A percentile compares a stretch with the other conserved stretches of the same genome.
Conservation (phyloP, 1,140 invertebrate genomes). For the Drosophila melanogaster region DNA sequence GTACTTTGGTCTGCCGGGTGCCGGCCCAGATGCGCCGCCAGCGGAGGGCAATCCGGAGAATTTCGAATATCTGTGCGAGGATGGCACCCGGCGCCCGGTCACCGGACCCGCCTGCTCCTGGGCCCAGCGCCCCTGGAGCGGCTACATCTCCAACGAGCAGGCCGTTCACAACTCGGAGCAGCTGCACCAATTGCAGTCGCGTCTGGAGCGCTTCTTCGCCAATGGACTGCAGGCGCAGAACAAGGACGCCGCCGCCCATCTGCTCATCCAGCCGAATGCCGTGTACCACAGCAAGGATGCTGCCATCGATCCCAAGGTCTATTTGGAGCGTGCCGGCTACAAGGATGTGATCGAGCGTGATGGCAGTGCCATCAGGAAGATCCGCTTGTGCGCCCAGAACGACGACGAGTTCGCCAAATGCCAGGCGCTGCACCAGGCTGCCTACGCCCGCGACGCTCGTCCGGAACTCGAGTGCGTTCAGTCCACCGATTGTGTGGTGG, state of each 20-base stretch:
- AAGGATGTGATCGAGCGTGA: conserved; percentile 91
- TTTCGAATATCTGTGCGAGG: conserved; percentile 92
- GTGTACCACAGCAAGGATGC: conserved; percentile 87
- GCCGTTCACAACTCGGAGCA: conserved; percentile 85
- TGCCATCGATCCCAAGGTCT: conserved; percentile 87
- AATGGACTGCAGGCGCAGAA: conserved; percentile 76
- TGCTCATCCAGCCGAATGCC: conserved; percentile 86
- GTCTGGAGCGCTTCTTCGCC: conserved; percentile 76
- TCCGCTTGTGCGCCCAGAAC: conserved; percentile 88
- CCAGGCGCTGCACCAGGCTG: conserved; percentile 87
- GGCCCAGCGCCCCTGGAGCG: conserved; percentile 92
- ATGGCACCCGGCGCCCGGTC: conserved; percentile 89
- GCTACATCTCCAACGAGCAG: conserved; percentile 88
- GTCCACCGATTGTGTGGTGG: conserved; percentile 88
- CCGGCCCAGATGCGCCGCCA: conserved; percentile 12
- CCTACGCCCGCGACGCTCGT: conserved; percentile 90
- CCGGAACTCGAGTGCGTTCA: conserved; percentile 89
- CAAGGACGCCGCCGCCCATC: conserved; percentile 81
- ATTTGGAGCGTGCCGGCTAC: conserved; percentile 90
- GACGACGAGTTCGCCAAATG: conserved; percentile 89
- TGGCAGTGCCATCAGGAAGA: conserved; percentile 76
- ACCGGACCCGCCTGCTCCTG: conserved; percentile 90
- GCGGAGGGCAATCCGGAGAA: conserved; percentile 86
- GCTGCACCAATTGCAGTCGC: conserved; percentile 72
- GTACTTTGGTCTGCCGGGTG: conserved; percentile 88